These are phyloP conservation scores for Papilio gigon DNA, from an alignment of 2,888 invertebrate genomes.

Conservation along the genomic window DNA sequence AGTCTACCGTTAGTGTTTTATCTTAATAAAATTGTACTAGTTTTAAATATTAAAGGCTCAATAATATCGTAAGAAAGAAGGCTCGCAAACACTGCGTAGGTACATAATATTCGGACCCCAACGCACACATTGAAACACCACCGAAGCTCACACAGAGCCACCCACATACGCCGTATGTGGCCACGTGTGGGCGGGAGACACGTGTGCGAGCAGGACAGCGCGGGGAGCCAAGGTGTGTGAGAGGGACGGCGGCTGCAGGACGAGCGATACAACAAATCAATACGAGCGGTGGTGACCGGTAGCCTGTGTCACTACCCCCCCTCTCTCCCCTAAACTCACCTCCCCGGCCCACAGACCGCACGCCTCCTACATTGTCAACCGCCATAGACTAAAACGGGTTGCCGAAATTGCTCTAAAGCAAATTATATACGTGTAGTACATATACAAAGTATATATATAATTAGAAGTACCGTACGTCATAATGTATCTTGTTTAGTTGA, in stretches of 20 bases:
- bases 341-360: slow-evolving; percentile 75
- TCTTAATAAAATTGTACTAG: neutral
- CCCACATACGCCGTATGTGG: slow-evolving; percentile 68
- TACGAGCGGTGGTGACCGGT: slow-evolving; percentile 83
- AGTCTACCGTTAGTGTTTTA: too few species aligned
- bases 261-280: slow-evolving; percentile 84
- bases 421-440: too few species aligned
- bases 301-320: slow-evolving; percentile 81
- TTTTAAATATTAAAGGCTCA: neutral
- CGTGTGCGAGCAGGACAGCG: slow-evolving; percentile 61
- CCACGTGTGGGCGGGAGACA: slow-evolving; percentile 71
- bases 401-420: slow-evolving; percentile 45
- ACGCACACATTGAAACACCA: slow-evolving; percentile 65
- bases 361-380: slow-evolving; percentile 76
- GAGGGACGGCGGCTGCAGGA: slow-evolving; percentile 77
- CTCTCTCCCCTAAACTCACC: slow-evolving; percentile 55
- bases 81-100: slow-evolving; percentile 69
- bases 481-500: neutral
- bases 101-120: slow-evolving; percentile 78
- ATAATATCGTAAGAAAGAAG: slow-evolving; percentile 55
- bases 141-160: slow-evolving; percentile 60
- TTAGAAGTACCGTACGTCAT: neutral
- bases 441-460: slow-evolving; percentile 1
- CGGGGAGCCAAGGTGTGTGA: slow-evolving; percentile 58
- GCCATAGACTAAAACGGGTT: slow-evolving; percentile 66